Base-by-base conservation (phyloP, 2,888 invertebrate genomes). In the Fissipunctia ypsillon region DNA sequence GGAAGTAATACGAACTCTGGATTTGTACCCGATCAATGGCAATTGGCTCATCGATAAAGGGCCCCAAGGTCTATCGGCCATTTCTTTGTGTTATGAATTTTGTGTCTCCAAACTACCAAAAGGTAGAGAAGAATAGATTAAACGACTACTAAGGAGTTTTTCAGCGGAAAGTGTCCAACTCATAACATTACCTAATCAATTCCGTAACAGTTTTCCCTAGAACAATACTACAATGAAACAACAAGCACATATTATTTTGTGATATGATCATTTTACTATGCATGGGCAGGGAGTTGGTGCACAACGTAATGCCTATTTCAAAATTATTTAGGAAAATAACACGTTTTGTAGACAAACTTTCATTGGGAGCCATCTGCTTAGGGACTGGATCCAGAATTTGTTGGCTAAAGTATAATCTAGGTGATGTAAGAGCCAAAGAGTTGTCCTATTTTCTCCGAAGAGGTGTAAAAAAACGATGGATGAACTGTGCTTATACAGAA, bases 281-380 rank as follows among this genome's bases (percentile, higher is more conserved):
- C 82, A 83, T 83, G 81, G 73, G 66, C 60, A 43, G 82, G 84
- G 82, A 83, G 48, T 76, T 73, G 43, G 38, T 64, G 65, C 73
- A 61, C 43, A 22, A 70, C 57, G 31, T 80, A 73, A 80, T 83
- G 54, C 52, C 38, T 67, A 52, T 66, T 31, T 76, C 76, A 50
- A 75, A 63, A 80, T 74, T 31, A 64, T 80, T 75, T 67, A 28
- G 69, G 56, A 48, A 69, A 66, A 54, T 57, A 45, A 57, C 48
- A 69, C 35, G 31, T 57, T 63, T 63, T 67, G 52, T 19, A 45
- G 56, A 63, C 16, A 67, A 45, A 57, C 10, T 57, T 16, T 31
- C 52, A 43, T 78, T 71, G 31, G n/a, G n/a, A 38, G 43, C 19
- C 31, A 31, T 25, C 66, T 67, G 22, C 35, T 67, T 43, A n/a